phyloP scores from a whole-genome alignment of 1,140 invertebrate genomes.

The Potamilus streckersoni region DNA sequence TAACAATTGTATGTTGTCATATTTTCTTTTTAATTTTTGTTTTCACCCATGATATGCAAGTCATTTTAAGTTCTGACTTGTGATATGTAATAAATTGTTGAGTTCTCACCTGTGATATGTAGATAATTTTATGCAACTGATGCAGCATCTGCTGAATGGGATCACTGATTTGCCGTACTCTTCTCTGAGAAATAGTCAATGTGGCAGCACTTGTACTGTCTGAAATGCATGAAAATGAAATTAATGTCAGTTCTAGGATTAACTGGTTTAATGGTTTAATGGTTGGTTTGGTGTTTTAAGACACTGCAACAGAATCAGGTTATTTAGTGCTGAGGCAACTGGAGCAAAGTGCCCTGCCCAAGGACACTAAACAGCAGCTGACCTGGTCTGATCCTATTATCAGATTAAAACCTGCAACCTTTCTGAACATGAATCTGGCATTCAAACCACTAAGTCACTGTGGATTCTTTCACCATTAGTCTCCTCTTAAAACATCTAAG shows the following conservation, averaged over 20 bases:
- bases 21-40: too few species aligned
- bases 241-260: background rate
- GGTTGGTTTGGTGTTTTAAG: background rate
- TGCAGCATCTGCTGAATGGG: conserved; percentile 66
- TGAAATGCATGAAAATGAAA: conserved; percentile 26
- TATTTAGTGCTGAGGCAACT: too few species aligned
- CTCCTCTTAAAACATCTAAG: too few species aligned
- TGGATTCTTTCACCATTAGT: too few species aligned
- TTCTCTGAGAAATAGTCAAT: conserved; percentile 64
- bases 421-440: too few species aligned
- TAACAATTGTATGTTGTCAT: conserved; percentile 63
- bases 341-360: too few species aligned
- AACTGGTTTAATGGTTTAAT: too few species aligned
- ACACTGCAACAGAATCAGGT: background rate
- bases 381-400: too few species aligned
- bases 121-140: conserved; percentile 67
- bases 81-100: background rate
- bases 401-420: too few species aligned
- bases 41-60: too few species aligned
- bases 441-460: too few species aligned
- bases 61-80: background rate
- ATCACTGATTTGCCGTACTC: conserved; percentile 65
- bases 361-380: too few species aligned
- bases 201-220: conserved; percentile 60
- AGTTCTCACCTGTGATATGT: conserved; percentile 60